Percentiles rank a stretch among this genome's conserved stretches.
These are phyloP conservation scores for Ptychobarbus kaznakovi DNA, from an alignment of 2,797 vertebrate species.

Conservation along the genomic window DNA sequence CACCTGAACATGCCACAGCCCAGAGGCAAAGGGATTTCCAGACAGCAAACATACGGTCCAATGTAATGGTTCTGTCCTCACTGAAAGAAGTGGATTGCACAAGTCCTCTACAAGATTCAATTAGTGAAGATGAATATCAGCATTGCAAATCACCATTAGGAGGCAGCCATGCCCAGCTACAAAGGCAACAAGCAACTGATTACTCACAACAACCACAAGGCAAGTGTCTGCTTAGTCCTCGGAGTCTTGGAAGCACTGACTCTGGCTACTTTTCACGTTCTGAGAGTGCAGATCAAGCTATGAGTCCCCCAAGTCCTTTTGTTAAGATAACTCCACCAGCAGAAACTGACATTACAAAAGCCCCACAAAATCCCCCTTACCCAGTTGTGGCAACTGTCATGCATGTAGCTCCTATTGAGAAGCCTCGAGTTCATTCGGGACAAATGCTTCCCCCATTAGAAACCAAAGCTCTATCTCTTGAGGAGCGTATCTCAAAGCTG, in stretches of 20 bases:
- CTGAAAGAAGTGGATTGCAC: conserved; percentile 83
- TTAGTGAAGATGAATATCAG: conserved; percentile 82
- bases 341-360: conserved; percentile 87
- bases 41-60: conserved; percentile 74
- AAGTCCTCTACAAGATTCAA: conserved; percentile 76
- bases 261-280: conserved; percentile 98
- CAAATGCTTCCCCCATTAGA: conserved; percentile 93
- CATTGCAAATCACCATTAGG: conserved; percentile 79
- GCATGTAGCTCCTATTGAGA: conserved; percentile 81
- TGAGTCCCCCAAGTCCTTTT: conserved; percentile 92
- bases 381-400: conserved; percentile 78
- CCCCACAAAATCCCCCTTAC: conserved; percentile 67
- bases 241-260: conserved; percentile 96
- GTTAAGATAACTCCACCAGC: conserved; percentile 83
- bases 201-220: conserved; percentile 91
- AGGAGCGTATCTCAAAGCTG: conserved; percentile 96
- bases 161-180: conserved; percentile 87
- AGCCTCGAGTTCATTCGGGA: conserved; percentile 73
- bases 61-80: conserved; percentile 75
- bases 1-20: conserved; percentile 81
- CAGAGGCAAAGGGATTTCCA: conserved; percentile 88
- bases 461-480: conserved; percentile 92
- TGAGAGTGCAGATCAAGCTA: conserved; percentile 95
- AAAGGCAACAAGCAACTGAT: conserved; percentile 96
- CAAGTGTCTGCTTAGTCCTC: conserved; percentile 92